Evolutionary conservation across 2,888 invertebrate genomes (phyloP), one percentile per base, ranked within the genome.

Genomic region (Dolomedes plantarius): DNA sequence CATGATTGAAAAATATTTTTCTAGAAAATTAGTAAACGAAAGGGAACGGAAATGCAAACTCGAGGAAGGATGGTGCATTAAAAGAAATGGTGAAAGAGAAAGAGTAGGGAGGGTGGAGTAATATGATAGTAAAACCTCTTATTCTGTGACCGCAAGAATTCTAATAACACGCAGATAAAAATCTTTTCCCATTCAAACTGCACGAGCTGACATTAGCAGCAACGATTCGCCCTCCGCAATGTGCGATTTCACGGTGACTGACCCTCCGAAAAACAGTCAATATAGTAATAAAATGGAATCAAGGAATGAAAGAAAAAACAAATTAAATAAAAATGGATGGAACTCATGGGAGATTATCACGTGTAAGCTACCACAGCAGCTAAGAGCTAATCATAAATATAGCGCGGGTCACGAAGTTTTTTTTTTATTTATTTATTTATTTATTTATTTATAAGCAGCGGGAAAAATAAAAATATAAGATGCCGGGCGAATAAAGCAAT

Each of bases 231-330:
- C 64, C 32, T 9, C 27, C 23, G 32, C 32, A n/a, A 56, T 23
- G 62, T 64, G 31, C 74, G 74, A 74, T 74, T 74, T 74, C 64
- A 74, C 74, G 74, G 74, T 74, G 64, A 74, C 27, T 74, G 74
- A 74, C 74, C 74, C 56, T 16, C 46, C 28, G 9, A 74, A 36
- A 56, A 50, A 46, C 19, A n/a, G 13, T 32, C 56, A 64, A 74
- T 32, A 64, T 16, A 74, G 67, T 32, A 67, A 67, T 36, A 64
- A 29, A 11, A 31, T 16, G 62, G 29, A 56, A 29, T 13, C 50
- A 13, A 73, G 16, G 29, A 36, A 6, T 72, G 27, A 71, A 41
- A 56, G 31, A 72, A 31, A 39, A 72, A 71, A 50, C 32, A 56
- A 50, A 50, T 72, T n/a, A 69, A 69, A 69, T 19, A 69, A 69